Evolutionary conservation across 1,140 invertebrate genomes (phyloP).

Genomic region (Drosophila nigrodunni): DNA sequence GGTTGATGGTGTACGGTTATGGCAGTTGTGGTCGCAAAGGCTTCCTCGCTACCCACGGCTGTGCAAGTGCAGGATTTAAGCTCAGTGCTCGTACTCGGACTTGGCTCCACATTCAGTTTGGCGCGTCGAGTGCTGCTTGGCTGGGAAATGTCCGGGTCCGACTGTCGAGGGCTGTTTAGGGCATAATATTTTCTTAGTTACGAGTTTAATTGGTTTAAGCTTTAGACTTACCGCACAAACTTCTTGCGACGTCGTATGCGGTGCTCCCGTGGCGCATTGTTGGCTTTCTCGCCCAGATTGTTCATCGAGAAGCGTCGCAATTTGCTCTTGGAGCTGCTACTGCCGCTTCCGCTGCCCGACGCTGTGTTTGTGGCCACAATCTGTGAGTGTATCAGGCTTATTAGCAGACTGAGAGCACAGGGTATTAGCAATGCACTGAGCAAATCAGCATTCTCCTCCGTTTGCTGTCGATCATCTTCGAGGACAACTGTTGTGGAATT

Average conservation of each 20-base stretch:
- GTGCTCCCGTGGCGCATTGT: slow-evolving; percentile 66
- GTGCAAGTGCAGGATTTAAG: slow-evolving; percentile 17
- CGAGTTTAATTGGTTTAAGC: background rate
- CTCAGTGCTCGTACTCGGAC: slow-evolving; percentile 20
- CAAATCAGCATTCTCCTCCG: slow-evolving; percentile 69
- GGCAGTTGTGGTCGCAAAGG: slow-evolving; percentile 57
- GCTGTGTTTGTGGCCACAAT: slow-evolving; percentile 91
- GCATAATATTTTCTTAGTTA: background rate
- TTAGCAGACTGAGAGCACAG: slow-evolving; percentile 90
- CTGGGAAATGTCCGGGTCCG: slow-evolving; percentile 57
- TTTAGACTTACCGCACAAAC: slow-evolving; percentile 73
- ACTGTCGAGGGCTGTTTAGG: slow-evolving; percentile 49
- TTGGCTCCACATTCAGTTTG: slow-evolving; percentile 37
- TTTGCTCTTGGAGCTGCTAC: slow-evolving; percentile 78
- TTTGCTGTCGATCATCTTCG: slow-evolving; percentile 22
- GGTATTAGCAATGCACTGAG: slow-evolving; percentile 88
- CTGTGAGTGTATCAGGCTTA: slow-evolving; percentile 95
- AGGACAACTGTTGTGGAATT: slow-evolving; percentile 23
- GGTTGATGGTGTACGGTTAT: slow-evolving; percentile 38
- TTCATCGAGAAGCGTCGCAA: slow-evolving; percentile 73
- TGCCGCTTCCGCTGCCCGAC: slow-evolving; percentile 14
- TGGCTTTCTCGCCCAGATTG: slow-evolving; percentile 65
- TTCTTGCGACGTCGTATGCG: slow-evolving; percentile 74
- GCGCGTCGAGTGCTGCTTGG: slow-evolving; percentile 47
- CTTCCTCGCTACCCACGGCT: slow-evolving; percentile 50